These are phyloP conservation scores for Megamerina dolium DNA, from an alignment of 2,888 invertebrate genomes.

Conservation along the genomic window DNA sequence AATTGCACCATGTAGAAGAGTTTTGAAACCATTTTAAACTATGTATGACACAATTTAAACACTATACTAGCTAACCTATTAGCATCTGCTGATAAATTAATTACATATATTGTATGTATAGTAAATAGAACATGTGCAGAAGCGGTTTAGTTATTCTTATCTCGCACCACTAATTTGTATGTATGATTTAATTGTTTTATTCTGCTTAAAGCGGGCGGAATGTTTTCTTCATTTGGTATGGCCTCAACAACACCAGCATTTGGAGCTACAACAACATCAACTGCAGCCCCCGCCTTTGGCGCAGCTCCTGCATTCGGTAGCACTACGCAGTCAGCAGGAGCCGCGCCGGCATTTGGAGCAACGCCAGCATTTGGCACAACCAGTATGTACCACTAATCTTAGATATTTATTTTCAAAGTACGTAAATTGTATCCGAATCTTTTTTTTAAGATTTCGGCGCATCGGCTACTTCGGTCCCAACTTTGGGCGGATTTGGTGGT, in stretches of 20 bases:
- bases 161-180: too few species aligned
- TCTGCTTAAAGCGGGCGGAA: conserved; percentile 33
- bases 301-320: conserved; percentile 25
- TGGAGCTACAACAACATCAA: conserved; percentile 22
- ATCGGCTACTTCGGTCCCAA: conserved; percentile 26
- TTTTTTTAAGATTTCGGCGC: conserved; percentile 12
- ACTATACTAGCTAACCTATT: too few species aligned
- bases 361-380: conserved; percentile 26
- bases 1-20: too few species aligned
- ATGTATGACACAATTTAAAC: too few species aligned
- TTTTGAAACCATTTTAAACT: too few species aligned
- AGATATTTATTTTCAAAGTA: not conserved
- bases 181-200: too few species aligned
- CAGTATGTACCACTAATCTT: conserved; percentile 4
- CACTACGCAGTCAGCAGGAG: conserved; percentile 17
- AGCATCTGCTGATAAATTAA: too few species aligned
- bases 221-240: conserved; percentile 33
- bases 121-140: too few species aligned
- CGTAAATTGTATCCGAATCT: too few species aligned
- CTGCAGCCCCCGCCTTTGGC: conserved; percentile 31
- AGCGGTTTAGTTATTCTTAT: too few species aligned
- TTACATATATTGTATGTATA: too few species aligned
- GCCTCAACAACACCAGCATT: conserved; percentile 17
- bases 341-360: conserved; percentile 30
- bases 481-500: conserved; percentile 39